Base-by-base conservation (phyloP, 2,797 vertebrate species). In the Thripadectes ignobilis region DNA sequence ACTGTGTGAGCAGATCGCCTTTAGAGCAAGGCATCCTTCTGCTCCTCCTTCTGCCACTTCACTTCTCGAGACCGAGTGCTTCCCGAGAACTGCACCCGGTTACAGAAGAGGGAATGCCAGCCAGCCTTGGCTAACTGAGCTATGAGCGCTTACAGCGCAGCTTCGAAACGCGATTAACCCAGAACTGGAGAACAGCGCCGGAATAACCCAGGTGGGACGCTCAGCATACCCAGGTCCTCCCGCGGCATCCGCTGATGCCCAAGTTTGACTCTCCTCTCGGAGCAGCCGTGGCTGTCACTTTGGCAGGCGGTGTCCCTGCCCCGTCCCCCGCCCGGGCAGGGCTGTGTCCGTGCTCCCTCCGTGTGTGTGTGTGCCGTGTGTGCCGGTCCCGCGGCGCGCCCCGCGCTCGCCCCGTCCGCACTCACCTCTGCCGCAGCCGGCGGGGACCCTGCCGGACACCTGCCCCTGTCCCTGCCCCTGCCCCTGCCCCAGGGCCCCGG, bases 401-500 rank as follows among this genome's bases (percentile, higher is more conserved):
- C 48, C 19, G 32, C 39, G 23, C 59, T 61, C 14, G 3, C 26
- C 52, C 30, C 7, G 7, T 27, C 23, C 68, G 18, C 21, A 63
- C 98, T 97, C 98, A 99, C 99, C 99, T 98, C 97, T 45, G 43
- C 43, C 43, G 51, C 98, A 68, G 62, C 62, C 62, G 91, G 73
- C 29, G 55, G 73, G 16, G 63, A 62, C 36, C 67, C 39, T 59
- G 98, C 89, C 65, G 57, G 36, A 7, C 32, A 82, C 66, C 83
- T 61, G 80, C 29, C 86, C 46, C 67, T 29, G 34, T 49, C n/a
- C n/a, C 39, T 39, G 39, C 39, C 39, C 66, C 83, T 61, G 80
- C 29, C 86, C 46, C 67, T 29, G 34, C 52, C 39, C 39, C 14
- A 15, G 59, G 75, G 45, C 79, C 39, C 55, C 96, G 36, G 87